phyloP scores from a whole-genome alignment of 2,113 vertebrate species.

The Tetrao urogallus region DNA sequence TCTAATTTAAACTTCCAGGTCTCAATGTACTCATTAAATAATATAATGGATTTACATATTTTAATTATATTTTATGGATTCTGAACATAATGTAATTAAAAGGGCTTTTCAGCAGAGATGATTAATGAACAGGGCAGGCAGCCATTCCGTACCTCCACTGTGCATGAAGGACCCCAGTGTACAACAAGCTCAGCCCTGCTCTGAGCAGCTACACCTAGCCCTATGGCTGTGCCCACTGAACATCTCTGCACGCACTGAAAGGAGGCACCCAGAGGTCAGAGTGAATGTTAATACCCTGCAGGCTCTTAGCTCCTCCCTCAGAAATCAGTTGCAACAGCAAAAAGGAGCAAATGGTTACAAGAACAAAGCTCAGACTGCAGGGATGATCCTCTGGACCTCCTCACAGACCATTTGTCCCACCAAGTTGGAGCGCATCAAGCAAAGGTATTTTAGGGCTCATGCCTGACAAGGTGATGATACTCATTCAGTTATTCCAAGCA shows the following conservation, averaged over 20 bases:
- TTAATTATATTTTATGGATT: conserved; percentile 83
- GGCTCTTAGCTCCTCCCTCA: neutral
- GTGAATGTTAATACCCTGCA: neutral
- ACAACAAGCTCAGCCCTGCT: neutral
- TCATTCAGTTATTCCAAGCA: neutral
- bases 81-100: conserved; percentile 78
- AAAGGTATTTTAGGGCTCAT: neutral
- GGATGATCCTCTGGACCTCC: no score
- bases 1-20: conserved; percentile 78
- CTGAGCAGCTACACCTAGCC: neutral
- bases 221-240: fast-evolving
- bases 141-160: neutral
- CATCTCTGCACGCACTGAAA: neutral
- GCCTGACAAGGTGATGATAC: neutral
- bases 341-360: neutral
- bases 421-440: neutral
- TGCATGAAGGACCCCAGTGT: neutral
- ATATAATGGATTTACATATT: conserved; percentile 82
- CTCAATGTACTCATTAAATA: conserved; percentile 79
- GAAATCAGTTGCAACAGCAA: neutral
- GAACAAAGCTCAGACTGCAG: neutral
- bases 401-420: neutral
- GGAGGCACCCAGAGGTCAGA: neutral
- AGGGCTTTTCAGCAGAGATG: conserved; percentile 65
- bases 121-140: conserved; percentile 69